Conservation (phyloP, 2,113 vertebrate species). For the Xiphophorus hellerii region DNA sequence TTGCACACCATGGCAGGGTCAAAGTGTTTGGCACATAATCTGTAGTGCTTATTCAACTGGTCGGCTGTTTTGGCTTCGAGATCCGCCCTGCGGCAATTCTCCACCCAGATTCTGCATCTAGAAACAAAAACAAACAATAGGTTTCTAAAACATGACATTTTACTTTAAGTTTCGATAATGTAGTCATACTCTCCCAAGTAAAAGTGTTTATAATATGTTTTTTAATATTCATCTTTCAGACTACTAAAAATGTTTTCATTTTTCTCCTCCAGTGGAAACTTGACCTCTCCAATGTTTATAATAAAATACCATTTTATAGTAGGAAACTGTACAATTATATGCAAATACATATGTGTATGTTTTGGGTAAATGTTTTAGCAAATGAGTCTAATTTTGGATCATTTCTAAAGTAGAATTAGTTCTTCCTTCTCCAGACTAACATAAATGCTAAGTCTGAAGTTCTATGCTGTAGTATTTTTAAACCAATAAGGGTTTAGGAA, state of each 20-base stretch:
- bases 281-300: background rate
- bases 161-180: background rate
- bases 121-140: background rate
- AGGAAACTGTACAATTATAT: background rate
- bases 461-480: too few relatives aligned
- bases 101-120: conserved; percentile 94
- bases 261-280: background rate
- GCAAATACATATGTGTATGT: background rate
- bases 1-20: conserved; percentile 94
- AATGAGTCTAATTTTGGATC: too few relatives aligned
- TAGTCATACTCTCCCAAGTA: background rate
- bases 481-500: too few relatives aligned
- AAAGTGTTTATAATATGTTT: background rate
- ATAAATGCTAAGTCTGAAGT: too few relatives aligned
- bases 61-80: conserved; percentile 94
- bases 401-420: too few relatives aligned
- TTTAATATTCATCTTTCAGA: background rate
- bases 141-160: background rate
- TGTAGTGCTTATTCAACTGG: conserved; percentile 94
- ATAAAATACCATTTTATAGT: background rate
- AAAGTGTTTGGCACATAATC: conserved; percentile 94
- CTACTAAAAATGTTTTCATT: background rate
- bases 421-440: too few relatives aligned
- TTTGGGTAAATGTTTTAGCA: background rate
- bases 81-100: conserved; percentile 94